A percentile compares a stretch with the other conserved stretches of the same genome.
These are phyloP conservation scores for Ceraclea dissimilis DNA, from an alignment of 2,888 invertebrate genomes.

Conservation along the genomic window DNA sequence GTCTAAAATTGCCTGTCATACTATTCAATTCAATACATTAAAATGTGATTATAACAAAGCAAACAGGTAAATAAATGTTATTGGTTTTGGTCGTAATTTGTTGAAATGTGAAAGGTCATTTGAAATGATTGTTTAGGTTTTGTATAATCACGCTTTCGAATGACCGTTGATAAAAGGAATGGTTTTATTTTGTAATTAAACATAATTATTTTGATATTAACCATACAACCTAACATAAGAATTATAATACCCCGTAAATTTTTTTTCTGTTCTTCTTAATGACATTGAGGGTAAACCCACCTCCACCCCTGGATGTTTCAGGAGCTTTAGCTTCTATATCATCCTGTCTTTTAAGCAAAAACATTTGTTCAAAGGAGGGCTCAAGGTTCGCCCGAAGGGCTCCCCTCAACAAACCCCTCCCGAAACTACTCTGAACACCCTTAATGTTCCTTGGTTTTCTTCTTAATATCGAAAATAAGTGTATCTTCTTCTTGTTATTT, in stretches of 20 bases:
- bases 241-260: not conserved
- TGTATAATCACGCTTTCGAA: constrained; percentile 16
- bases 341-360: too few relatives aligned
- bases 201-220: constrained; percentile 4
- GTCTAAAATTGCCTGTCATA: not conserved
- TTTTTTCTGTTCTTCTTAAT: too few relatives aligned
- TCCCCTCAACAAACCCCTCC: too few relatives aligned
- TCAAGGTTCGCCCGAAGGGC: too few relatives aligned
- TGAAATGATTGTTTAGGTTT: constrained; percentile 17
- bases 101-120: not conserved
- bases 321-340: too few relatives aligned
- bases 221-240: not conserved
- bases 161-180: constrained; percentile 6
- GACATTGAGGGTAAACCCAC: too few relatives aligned
- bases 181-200: constrained; percentile 6
- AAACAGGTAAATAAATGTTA: not conserved
- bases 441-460: too few relatives aligned
- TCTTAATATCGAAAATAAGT: too few relatives aligned
- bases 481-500: too few relatives aligned
- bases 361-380: too few relatives aligned
- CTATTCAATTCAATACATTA: not conserved
- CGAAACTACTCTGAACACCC: too few relatives aligned
- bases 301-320: too few relatives aligned
- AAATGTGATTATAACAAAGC: not conserved
- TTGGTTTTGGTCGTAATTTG: not conserved